Percentiles rank a stretch among this genome's conserved stretches.
Evolutionary conservation across 2,797 vertebrate species (phyloP).

Genomic region (Sphenopsis melanotis): DNA sequence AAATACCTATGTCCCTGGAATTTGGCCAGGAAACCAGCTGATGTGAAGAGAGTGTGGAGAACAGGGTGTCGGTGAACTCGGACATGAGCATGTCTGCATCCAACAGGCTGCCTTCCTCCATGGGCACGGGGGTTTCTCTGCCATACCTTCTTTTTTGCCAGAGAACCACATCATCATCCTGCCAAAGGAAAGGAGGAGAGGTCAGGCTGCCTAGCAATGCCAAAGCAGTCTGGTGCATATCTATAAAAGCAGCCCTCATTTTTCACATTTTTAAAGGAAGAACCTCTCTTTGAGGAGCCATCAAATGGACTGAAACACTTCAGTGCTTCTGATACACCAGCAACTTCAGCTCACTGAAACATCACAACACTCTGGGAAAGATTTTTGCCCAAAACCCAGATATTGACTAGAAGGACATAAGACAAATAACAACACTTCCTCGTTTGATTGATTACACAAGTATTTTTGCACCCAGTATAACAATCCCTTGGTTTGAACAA

Average conservation of each 20-base stretch:
- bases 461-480: neutral
- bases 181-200: neutral
- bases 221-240: neutral
- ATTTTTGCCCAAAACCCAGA: neutral
- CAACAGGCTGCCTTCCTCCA: conserved; percentile 93
- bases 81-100: conserved; percentile 98
- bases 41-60: conserved; percentile 93
- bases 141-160: conserved; percentile 76
- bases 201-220: neutral
- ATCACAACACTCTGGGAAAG: neutral
- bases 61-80: conserved; percentile 94
- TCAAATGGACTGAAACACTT: neutral
- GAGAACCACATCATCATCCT: conserved; percentile 88
- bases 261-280: neutral
- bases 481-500: neutral
- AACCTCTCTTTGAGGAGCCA: neutral
- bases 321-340: neutral
- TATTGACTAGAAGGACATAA: neutral
- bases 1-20: conserved; percentile 90
- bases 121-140: conserved; percentile 85
- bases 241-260: neutral
- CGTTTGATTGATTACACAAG: neutral
- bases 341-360: neutral
- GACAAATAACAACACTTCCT: neutral
- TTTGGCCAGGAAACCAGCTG: conserved; percentile 89